Base-by-base conservation (phyloP, 2,797 vertebrate genomes). In the Psittacula derbiana region DNA sequence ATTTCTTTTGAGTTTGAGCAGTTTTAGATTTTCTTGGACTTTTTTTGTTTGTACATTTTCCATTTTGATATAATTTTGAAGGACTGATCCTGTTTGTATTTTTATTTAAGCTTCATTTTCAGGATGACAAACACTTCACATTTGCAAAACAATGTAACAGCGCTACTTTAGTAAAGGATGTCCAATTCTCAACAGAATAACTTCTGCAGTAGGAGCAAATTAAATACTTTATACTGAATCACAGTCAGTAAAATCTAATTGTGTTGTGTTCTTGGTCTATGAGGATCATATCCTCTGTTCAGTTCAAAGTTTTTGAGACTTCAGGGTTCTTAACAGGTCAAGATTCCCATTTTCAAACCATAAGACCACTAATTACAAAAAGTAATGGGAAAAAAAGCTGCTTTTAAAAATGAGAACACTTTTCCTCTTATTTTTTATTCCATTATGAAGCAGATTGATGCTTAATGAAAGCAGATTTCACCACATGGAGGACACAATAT, bases 401-500 rank as follows among this genome's bases (percentile, higher is more conserved):
- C 6, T 61, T 84, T 76, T 40, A 44, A 66, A 70, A 66, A 40
- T 38, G 30, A 53, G 12, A 47, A 28, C 5, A 20, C 1, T 71
- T 72, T 58, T 41, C 9, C 16, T 60, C 5, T 20, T n/a, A 61
- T 38, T 69, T 49, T 46, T 62, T 75, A 20, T 78, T 82, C 18
- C 8, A 6, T 64, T 70, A 25, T 53, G 57, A 80, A 60, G 12
- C 16, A 43, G 11, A 31, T 20, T 60, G n/a, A 23, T 40, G 14
- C 8, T 31, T 71, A 55, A 53, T 40, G 36, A 52, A 85, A 72
- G 31, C 3, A 46, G 15, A 17, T 25, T 73, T 85, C 19, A n/a
- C 7, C 8, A 38, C 1, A 2, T 15, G 6, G 24, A 78, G 2
- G 16, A 61, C 16, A 33, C 3, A 36, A 6, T 38, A n/a, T 11